phyloP scores from a whole-genome alignment of 2,113 vertebrate genomes.

The Saguinus imperator region DNA sequence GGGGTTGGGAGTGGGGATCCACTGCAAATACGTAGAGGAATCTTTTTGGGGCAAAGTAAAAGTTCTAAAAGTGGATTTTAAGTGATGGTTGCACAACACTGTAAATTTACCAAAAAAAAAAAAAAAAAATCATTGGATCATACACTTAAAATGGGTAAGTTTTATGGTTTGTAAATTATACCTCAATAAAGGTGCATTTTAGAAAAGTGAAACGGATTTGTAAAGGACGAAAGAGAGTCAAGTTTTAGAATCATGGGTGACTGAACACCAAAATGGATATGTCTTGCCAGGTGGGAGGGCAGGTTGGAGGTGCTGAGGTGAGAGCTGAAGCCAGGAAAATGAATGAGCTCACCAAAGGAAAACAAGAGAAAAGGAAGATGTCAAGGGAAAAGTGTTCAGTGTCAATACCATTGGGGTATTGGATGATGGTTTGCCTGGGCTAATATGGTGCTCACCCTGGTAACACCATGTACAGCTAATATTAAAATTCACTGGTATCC shows the following conservation, averaged over 20 bases:
- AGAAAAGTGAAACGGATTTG: constrained; percentile 15
- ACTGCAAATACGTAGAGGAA: not conserved
- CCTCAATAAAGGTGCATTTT: not conserved
- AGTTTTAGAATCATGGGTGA: not conserved
- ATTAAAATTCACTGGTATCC: not conserved
- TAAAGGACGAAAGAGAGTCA: not conserved
- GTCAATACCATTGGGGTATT: not conserved
- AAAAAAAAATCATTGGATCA: not conserved
- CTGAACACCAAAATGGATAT: not conserved
- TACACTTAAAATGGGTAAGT: not conserved
- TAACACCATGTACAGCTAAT: not conserved
- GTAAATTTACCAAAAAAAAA: not conserved
- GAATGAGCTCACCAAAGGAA: not conserved
- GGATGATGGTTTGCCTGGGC: not conserved
- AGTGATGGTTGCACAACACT: not conserved
- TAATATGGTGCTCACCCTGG: not conserved
- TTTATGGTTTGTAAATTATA: not conserved
- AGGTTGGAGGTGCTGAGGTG: not conserved
- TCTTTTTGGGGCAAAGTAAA: not conserved
- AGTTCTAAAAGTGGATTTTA: not conserved
- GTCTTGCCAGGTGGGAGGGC: not conserved
- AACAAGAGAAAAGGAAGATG: not conserved
- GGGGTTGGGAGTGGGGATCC: not conserved
- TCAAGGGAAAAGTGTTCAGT: not conserved
- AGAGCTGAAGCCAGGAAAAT: not conserved